phyloP scores from a whole-genome alignment of 23 tunicate species.

The Botrylloides violaceus region DNA sequence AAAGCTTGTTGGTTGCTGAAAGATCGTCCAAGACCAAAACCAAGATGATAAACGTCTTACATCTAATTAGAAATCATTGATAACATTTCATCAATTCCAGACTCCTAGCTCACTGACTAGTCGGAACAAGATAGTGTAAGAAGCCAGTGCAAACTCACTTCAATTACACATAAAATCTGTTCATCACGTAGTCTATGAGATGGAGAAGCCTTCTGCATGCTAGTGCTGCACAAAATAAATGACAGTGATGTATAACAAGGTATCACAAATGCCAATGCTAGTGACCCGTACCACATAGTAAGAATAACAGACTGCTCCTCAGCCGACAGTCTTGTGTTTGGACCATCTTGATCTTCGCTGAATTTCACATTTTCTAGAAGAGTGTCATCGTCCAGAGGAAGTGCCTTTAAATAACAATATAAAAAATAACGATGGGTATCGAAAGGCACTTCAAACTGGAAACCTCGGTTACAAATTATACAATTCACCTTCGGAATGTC shows the following conservation, averaged over 20 bases:
- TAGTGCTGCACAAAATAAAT: constrained; percentile 35
- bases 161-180: constrained; percentile 42
- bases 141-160: constrained; percentile 40
- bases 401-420: constrained; percentile 22
- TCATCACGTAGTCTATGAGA: constrained; percentile 60
- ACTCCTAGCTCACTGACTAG: too few relatives aligned
- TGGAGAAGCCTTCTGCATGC: constrained; percentile 84
- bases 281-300: constrained; percentile 73
- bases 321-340: constrained; percentile 13
- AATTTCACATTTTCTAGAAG: constrained; percentile 56
- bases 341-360: constrained; percentile 25
- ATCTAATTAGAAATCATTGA: too few relatives aligned
- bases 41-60: too few relatives aligned
- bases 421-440: neutral
- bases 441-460: neutral
- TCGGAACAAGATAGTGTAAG: too few relatives aligned
- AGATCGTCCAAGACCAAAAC: too few relatives aligned
- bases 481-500: constrained; percentile 11
- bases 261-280: constrained; percentile 31
- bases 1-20: too few relatives aligned
- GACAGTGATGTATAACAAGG: neutral
- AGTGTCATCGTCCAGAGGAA: constrained; percentile 69
- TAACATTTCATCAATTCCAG: too few relatives aligned
- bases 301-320: constrained; percentile 64
- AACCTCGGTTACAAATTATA: neutral